A percentile compares a stretch with the other conserved stretches of the same genome.
Evolutionary conservation across 1,140 invertebrate species (phyloP).

Genomic region (Drosophila yakuba): DNA sequence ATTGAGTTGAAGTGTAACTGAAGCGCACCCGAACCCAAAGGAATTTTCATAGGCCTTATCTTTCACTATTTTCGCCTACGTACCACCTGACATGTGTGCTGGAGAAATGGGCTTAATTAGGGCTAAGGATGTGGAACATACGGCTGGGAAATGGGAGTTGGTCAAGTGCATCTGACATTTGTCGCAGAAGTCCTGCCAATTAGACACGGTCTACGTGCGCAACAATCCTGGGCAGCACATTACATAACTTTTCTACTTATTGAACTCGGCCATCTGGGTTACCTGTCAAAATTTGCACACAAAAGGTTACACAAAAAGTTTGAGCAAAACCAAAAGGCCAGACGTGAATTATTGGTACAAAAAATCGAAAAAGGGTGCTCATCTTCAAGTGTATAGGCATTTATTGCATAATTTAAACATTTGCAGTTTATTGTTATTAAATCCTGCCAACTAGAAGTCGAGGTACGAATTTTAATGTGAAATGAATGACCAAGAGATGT

Average conservation of each 20-base stretch:
- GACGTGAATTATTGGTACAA: neutral
- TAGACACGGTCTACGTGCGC: conserved; percentile 25
- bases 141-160: neutral
- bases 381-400: too few species aligned
- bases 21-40: conserved; percentile 4
- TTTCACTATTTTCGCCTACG: conserved; percentile 3
- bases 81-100: conserved; percentile 26
- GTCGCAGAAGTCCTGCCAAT: conserved; percentile 15
- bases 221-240: neutral
- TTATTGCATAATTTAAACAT: too few species aligned
- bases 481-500: neutral
- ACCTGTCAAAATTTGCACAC: conserved; percentile 8
- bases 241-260: conserved; percentile 17
- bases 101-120: conserved; percentile 68
- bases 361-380: neutral
- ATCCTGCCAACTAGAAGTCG: too few species aligned
- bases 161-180: conserved; percentile 39
- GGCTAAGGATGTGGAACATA: conserved; percentile 14
- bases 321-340: neutral
- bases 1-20: conserved; percentile 52
- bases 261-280: conserved; percentile 21
- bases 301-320: conserved; percentile 4
- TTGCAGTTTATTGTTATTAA: too few species aligned
- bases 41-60: conserved; percentile 3
- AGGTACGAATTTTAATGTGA: neutral